A percentile compares a stretch with the other conserved stretches of the same genome.
phyloP scores from a whole-genome alignment of 30 jellyfish, hydroid and myxozoan species.

The Euphysa ruthae region DNA sequence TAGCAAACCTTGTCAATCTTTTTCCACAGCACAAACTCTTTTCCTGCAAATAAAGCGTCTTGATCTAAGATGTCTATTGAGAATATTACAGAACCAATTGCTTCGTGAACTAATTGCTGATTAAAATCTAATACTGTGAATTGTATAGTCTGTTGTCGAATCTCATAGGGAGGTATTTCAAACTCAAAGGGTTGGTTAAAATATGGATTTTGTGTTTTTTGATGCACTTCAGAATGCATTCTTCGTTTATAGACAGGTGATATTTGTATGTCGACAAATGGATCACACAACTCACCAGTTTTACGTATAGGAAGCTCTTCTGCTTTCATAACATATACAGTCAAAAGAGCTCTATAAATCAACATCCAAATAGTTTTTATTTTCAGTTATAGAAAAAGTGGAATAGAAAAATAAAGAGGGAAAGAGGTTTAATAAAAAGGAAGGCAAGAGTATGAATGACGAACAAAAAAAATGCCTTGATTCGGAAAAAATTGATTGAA shows the following conservation, averaged over 20 bases:
- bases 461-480: too few relatives aligned
- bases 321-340: constrained; percentile 67
- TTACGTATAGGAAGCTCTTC: constrained; percentile 86
- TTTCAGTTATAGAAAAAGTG: too few relatives aligned
- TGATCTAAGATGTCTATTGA: constrained; percentile 54
- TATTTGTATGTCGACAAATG: constrained; percentile 85
- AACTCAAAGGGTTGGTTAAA: constrained; percentile 85
- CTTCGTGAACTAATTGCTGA: constrained; percentile 83
- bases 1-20: constrained; percentile 76
- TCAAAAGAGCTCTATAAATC: constrained; percentile 57
- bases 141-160: constrained; percentile 68
- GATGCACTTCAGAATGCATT: constrained; percentile 97
- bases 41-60: constrained; percentile 86
- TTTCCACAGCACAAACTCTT: constrained; percentile 90
- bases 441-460: too few relatives aligned
- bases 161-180: constrained; percentile 97
- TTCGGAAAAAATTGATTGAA: too few relatives aligned
- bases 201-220: constrained; percentile 82
- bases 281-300: constrained; percentile 86
- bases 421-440: too few relatives aligned
- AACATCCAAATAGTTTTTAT: too few relatives aligned
- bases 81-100: constrained; percentile 77
- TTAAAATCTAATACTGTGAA: constrained; percentile 90
- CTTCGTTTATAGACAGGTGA: constrained; percentile 79
- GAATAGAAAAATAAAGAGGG: too few relatives aligned